Evolutionary conservation across 2,113 vertebrate species (phyloP).

Genomic region (Gymnogyps californianus): DNA sequence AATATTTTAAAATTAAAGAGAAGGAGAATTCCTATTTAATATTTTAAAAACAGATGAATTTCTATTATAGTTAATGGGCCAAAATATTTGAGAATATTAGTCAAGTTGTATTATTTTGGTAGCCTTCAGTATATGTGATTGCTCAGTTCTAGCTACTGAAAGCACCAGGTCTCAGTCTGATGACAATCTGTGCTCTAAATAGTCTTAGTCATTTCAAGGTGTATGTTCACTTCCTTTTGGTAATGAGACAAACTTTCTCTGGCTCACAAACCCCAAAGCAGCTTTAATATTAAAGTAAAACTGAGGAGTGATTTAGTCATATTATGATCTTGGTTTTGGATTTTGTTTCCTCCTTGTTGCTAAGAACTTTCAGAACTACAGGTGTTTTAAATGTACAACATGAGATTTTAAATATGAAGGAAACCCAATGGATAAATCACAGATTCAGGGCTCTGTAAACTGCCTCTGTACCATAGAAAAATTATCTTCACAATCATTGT

Average conservation of each 20-base stretch:
- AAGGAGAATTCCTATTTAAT: not conserved
- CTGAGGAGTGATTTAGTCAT: slow-evolving; percentile 15
- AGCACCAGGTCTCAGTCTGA: not conserved
- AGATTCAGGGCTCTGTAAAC: not conserved
- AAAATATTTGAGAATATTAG: not conserved
- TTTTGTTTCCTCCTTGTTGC: not conserved
- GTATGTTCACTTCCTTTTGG: slow-evolving; percentile 51
- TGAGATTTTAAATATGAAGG: not conserved
- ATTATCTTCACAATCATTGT: not conserved
- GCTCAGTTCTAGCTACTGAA: not conserved
- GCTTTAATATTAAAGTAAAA: slow-evolving; percentile 44
- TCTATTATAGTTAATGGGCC: not conserved
- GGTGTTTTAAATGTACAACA: slow-evolving; percentile 27
- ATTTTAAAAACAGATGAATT: not conserved
- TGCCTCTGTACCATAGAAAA: not conserved
- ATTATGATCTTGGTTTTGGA: not conserved
- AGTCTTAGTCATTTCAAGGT: slow-evolving; percentile 33
- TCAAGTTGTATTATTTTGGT: not conserved
- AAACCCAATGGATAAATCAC: not conserved
- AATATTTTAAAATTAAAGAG: not conserved
- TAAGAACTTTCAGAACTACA: not conserved
- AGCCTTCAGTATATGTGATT: not conserved
- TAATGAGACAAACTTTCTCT: slow-evolving; percentile 66
- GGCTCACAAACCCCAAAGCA: slow-evolving; percentile 60
- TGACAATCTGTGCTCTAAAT: slow-evolving; percentile 39